A percentile compares a stretch with the other conserved stretches of the same genome.
Conservation (phyloP, 2,888 invertebrate species). For the Magallana nippona region DNA sequence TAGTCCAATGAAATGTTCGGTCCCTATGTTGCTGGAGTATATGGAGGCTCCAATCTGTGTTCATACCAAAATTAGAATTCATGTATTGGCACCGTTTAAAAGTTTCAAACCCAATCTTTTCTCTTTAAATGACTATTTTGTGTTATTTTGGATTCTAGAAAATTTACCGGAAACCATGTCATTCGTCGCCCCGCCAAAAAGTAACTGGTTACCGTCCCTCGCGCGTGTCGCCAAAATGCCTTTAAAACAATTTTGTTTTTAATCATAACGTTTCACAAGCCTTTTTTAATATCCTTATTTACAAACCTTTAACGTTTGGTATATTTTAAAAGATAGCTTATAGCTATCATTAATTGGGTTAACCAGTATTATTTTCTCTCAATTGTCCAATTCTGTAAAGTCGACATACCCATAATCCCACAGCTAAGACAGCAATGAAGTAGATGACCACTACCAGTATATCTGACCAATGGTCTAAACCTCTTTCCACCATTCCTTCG, state of each 20-base stretch:
- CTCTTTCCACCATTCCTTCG: constrained; percentile 45
- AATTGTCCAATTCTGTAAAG: too few species aligned
- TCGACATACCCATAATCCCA: constrained; percentile 77
- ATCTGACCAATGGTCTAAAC: constrained; percentile 71
- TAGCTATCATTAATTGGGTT: too few species aligned
- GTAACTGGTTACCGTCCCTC: constrained; percentile 77
- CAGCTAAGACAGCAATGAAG: constrained; percentile 73
- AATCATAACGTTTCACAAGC: too few species aligned
- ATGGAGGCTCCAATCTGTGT: constrained; percentile 58
- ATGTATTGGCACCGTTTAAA: too few species aligned
- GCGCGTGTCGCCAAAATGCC: constrained; percentile 79
- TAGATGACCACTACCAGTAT: constrained; percentile 72
- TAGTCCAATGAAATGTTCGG: constrained; percentile 81
- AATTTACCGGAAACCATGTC: constrained; percentile 80
- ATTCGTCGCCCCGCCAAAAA: constrained; percentile 81
- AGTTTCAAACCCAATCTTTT: too few species aligned
- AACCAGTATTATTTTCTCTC: too few species aligned
- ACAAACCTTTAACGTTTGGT: too few species aligned
- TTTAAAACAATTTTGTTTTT: constrained; percentile 61
- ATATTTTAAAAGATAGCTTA: too few species aligned
- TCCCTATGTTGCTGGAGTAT: constrained; percentile 65
- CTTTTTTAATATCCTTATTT: too few species aligned
- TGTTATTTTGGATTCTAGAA: not conserved
- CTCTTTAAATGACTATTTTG: too few species aligned
- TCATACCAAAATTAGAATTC: too few species aligned